Base-by-base conservation (phyloP, 2,888 invertebrate genomes). In the Salpingus planirostris region DNA sequence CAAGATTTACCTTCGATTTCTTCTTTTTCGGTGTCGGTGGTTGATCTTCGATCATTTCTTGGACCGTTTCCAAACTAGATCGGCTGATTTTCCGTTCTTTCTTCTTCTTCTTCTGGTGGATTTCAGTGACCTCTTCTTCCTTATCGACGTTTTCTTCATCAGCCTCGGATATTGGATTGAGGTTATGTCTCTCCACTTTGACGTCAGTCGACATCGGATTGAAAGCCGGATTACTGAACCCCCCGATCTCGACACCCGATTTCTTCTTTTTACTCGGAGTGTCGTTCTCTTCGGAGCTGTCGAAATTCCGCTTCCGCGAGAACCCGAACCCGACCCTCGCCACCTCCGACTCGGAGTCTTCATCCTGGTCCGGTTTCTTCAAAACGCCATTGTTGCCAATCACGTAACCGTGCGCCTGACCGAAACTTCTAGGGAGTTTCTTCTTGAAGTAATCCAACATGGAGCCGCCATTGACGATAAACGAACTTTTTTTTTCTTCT, bases 401-500 rank as follows among this genome's bases (percentile, higher is more conserved):
- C 27, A 33, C 36, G 26, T 40, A 47, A 14, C 44, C 44, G 21
- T 49, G 43, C 5, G 18, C 18, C 15, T 30, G 26, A 43, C 60
- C 67, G 11, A 51, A 46, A 43, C 55, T 67, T 13, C 57, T 55
- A 44, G 68, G 69, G 48, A 77, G 60, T 67, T 83, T 83, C 29
- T 63, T 70, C 53, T 77, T 78, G 47, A 86, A 86, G 59, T 87
- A 86, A 57, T 85, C 84, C 4, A 64, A 64, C 63, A 84, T 79
- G 2, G 73, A 78, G 1, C 84, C 78, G 23, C 76, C 74, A 27
- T 57, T 55, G 13, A 57, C 39, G 4, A 55, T 31, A 30, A 44
- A 41, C 12, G 26, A 21, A 6, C 44, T 36, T 11, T 47, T 47
- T n/a, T n/a, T n/a, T n/a, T n/a, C n/a, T 18, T 35, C 29, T 33